Conservation (phyloP, 2,888 invertebrate genomes). For the Eristalis intricaria region DNA sequence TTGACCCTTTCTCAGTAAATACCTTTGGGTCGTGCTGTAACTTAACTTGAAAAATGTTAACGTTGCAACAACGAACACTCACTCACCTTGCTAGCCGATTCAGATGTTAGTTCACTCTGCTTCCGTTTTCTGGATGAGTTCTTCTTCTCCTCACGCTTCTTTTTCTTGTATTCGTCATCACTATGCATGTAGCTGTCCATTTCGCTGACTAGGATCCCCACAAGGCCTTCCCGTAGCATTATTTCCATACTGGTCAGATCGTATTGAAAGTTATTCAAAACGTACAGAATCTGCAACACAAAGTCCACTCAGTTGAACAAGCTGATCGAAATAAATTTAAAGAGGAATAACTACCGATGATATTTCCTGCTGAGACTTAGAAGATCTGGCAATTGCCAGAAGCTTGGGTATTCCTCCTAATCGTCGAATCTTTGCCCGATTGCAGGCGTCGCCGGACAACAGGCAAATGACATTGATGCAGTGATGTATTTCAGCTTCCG, state of each 20-base stretch:
- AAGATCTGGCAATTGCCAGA: slow-evolving; percentile 77
- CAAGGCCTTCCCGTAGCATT: slow-evolving; percentile 83
- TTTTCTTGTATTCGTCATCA: slow-evolving; percentile 78
- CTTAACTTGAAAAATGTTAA: no score
- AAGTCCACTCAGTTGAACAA: not conserved
- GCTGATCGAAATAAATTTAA: not conserved
- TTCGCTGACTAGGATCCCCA: slow-evolving; percentile 82
- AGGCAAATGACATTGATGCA: slow-evolving; percentile 80
- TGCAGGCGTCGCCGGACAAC: slow-evolving; percentile 80
- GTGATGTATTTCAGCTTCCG: slow-evolving; percentile 77
- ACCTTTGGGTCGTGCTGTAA: no score
- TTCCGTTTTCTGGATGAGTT: slow-evolving; percentile 78
- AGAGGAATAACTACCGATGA: slow-evolving; percentile 75
- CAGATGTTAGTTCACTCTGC: slow-evolving; percentile 73
- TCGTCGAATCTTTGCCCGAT: slow-evolving; percentile 80
- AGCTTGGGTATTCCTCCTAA: slow-evolving; percentile 79
- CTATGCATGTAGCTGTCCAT: slow-evolving; percentile 79
- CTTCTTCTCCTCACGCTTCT: slow-evolving; percentile 78
- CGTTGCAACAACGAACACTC: no score
- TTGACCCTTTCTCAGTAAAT: no score
- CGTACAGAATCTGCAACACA: slow-evolving; percentile 76
- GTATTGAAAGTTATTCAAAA: slow-evolving; percentile 82
- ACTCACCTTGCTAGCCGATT: slow-evolving; percentile 76
- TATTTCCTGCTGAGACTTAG: slow-evolving; percentile 77
- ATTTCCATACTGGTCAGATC: slow-evolving; percentile 82